Evolutionary conservation across 2,113 vertebrate genomes (phyloP).

Genomic region (Haemorhous mexicanus): DNA sequence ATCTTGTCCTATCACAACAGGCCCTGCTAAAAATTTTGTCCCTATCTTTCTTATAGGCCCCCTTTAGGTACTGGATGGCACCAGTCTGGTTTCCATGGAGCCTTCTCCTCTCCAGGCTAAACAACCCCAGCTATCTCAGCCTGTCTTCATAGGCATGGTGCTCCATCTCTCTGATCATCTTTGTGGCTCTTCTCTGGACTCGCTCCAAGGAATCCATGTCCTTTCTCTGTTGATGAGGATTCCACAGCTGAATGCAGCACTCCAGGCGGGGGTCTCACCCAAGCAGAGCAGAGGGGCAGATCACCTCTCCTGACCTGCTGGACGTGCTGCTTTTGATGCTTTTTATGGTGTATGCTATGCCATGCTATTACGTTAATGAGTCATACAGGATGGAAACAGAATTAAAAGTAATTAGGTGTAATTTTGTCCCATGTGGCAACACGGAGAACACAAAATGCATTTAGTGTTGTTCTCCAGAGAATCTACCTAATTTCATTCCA

Average conservation of each 20-base stretch:
- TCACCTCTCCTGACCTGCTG: not conserved
- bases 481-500: conserved; percentile 15
- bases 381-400: conserved; percentile 44
- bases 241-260: not conserved
- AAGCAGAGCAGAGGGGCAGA: not conserved
- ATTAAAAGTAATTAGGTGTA: conserved; percentile 42
- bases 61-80: not conserved
- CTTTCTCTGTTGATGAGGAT: not conserved
- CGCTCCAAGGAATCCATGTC: not conserved
- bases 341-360: not conserved
- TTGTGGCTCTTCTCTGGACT: not conserved
- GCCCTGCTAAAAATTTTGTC: not conserved
- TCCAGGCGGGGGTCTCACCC: not conserved
- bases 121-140: not conserved
- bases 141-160: not conserved
- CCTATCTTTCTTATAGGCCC: not conserved
- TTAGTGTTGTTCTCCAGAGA: conserved; percentile 22
- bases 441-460: conserved; percentile 16
- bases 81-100: not conserved
- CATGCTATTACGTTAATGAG: not conserved
- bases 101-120: not conserved
- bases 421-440: conserved; percentile 13
- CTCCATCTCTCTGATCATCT: not conserved
- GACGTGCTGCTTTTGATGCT: not conserved
- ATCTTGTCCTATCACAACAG: not conserved